Conservation (phyloP, 2,113 vertebrate species). For the Oncorhynchus tshawytscha region DNA sequence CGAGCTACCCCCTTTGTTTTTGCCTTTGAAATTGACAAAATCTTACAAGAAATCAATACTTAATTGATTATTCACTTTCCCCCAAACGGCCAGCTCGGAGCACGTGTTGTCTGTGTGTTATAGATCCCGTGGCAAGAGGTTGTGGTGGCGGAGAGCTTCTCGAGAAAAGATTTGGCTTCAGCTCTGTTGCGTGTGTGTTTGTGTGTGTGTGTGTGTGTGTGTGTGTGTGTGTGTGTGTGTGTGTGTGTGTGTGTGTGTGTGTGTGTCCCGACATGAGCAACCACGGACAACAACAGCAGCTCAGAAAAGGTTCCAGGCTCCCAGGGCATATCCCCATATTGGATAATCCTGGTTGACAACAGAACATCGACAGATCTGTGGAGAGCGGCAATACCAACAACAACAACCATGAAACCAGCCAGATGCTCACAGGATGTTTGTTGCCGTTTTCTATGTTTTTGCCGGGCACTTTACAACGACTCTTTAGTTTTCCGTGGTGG, state of each 20-base stretch:
- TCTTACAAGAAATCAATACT: slow-evolving; percentile 99
- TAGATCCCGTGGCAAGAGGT: slow-evolving; percentile 78
- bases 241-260: slow-evolving; percentile 58
- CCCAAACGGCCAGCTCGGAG: slow-evolving; percentile 79
- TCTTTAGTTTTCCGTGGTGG: slow-evolving; percentile 71
- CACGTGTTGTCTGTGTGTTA: slow-evolving; percentile 77
- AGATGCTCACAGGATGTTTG: slow-evolving; percentile 59
- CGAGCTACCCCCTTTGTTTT: slow-evolving; percentile 97
- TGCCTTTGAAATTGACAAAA: slow-evolving; percentile 99
- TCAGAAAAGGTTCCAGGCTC: slow-evolving; percentile 45
- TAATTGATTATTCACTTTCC: slow-evolving; percentile 99
- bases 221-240: slow-evolving; percentile 54
- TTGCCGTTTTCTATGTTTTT: slow-evolving; percentile 59
- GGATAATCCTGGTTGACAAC: slow-evolving; percentile 57
- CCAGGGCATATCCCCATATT: slow-evolving; percentile 67
- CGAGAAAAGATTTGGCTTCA: slow-evolving; percentile 36
- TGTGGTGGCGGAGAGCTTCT: slow-evolving; percentile 68
- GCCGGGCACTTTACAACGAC: slow-evolving; percentile 59
- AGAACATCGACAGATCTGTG: slow-evolving; percentile 31
- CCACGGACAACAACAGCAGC: slow-evolving; percentile 68
- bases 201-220: too few relatives aligned
- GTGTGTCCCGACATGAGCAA: slow-evolving; percentile 77
- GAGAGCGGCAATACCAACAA: slow-evolving; percentile 59
- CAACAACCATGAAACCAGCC: slow-evolving; percentile 57
- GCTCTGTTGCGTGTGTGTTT: slow-evolving; percentile 28